These are phyloP conservation scores for Reticulitermes speratus DNA, from an alignment of 1,140 invertebrate species.

Conservation along the genomic window DNA sequence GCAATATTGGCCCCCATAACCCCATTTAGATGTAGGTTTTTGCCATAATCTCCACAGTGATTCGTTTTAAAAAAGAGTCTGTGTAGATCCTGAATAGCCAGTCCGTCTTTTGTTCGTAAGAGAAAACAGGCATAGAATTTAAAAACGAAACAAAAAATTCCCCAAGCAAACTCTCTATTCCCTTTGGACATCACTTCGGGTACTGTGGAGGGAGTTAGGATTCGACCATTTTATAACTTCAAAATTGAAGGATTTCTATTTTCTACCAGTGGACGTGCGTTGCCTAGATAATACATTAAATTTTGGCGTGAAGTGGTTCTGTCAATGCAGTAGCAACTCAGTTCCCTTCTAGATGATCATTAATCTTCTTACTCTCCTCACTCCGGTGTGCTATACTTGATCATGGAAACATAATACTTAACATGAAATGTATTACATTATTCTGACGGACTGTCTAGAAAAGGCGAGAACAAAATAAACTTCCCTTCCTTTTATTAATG, in stretches of 20 bases:
- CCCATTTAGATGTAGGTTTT: no score
- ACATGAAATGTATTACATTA: not conserved
- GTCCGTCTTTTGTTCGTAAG: not conserved
- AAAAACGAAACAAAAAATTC: conserved; percentile 19
- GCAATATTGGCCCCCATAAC: no score
- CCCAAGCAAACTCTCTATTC: not conserved
- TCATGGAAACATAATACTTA: not conserved
- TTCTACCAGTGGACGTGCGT: conserved; percentile 2
- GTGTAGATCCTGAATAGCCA: not conserved
- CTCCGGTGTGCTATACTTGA: not conserved
- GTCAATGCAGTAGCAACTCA: not conserved
- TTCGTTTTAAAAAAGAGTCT: no score
- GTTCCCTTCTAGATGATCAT: not conserved
- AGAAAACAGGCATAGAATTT: conserved; percentile 5
- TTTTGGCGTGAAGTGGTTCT: not conserved
- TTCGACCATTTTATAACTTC: not conserved
- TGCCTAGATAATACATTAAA: conserved; percentile 4
- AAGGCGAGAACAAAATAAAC: not conserved
- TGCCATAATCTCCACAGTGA: no score
- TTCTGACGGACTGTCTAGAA: not conserved
- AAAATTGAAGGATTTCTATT: conserved; percentile 17
- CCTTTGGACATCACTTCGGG: not conserved
- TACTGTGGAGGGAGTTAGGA: not conserved
- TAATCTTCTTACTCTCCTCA: not conserved
- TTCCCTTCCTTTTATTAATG: not conserved